Evolutionary conservation across 2,888 invertebrate genomes (phyloP).

Genomic region (Physocephala rufipes): DNA sequence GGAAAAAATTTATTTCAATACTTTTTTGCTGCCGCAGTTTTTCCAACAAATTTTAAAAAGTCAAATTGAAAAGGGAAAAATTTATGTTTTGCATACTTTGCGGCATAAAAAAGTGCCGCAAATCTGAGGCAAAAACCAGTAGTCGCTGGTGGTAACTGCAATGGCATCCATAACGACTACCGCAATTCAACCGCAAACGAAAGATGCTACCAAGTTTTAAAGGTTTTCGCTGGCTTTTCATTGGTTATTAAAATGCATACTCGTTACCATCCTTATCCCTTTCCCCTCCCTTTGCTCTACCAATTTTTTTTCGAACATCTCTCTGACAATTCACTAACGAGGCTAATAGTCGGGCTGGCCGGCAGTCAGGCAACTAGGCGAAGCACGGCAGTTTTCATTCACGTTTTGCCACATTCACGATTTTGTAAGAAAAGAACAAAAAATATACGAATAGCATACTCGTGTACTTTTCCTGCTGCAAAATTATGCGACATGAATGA

Average conservation of each 20-base stretch:
- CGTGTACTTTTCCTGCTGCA: constrained; percentile 18
- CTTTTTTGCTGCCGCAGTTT: neutral
- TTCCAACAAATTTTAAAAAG: neutral
- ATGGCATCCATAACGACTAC: neutral
- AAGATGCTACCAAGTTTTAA: constrained; percentile 13
- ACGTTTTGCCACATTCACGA: neutral
- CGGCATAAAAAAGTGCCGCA: constrained; percentile 1
- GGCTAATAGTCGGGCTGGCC: no score
- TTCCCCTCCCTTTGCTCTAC: neutral
- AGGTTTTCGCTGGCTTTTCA: neutral
- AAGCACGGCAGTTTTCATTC: no score
- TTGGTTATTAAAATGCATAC: neutral
- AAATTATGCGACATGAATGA: constrained; percentile 14
- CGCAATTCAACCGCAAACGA: constrained; percentile 12
- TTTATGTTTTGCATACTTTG: constrained; percentile 16
- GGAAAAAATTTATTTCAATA: neutral
- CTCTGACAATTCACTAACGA: neutral
- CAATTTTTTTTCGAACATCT: neutral
- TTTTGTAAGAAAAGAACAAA: no score
- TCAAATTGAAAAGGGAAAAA: neutral
- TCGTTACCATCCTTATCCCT: neutral
- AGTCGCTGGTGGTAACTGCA: neutral
- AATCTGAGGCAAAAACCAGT: constrained; percentile 1
- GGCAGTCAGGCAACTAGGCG: no score
- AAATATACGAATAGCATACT: no score